A percentile compares a stretch with the other conserved stretches of the same genome.
These are phyloP conservation scores for Elachura formosa DNA, from an alignment of 2,113 vertebrate species.

Conservation along the genomic window DNA sequence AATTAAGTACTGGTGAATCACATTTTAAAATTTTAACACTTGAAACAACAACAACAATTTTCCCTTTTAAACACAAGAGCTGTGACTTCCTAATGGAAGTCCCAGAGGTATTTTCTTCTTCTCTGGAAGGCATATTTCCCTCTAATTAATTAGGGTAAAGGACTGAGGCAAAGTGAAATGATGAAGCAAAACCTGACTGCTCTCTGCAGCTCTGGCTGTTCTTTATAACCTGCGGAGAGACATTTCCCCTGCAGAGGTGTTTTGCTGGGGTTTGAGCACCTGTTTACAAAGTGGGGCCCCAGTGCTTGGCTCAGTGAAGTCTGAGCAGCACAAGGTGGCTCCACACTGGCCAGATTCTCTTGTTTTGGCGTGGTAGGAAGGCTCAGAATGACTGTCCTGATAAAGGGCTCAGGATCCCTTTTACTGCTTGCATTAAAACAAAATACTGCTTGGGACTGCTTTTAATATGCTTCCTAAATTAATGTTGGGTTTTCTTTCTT, in stretches of 20 bases:
- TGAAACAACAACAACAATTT: constrained; percentile 66
- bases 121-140: constrained; percentile 66
- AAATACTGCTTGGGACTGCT: not conserved
- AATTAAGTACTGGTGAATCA: constrained; percentile 41
- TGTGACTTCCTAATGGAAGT: constrained; percentile 68
- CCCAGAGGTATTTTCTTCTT: constrained; percentile 60
- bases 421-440: not conserved
- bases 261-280: not conserved
- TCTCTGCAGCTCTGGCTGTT: not conserved
- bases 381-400: not conserved
- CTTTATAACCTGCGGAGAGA: not conserved
- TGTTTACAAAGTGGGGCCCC: not conserved
- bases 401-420: not conserved
- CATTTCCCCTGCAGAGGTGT: not conserved
- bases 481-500: not conserved
- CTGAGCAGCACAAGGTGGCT: not conserved
- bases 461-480: not conserved
- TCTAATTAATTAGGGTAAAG: constrained; percentile 69
- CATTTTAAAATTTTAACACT: constrained; percentile 61
- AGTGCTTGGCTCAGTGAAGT: not conserved
- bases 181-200: constrained; percentile 10
- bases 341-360: not conserved
- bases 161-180: constrained; percentile 5
- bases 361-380: not conserved
- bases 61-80: constrained; percentile 60